Percentiles rank a stretch among this genome's conserved stretches.
phyloP scores from a whole-genome alignment of 2,113 vertebrate genomes.

The Ophthalmolycus amberensis region DNA sequence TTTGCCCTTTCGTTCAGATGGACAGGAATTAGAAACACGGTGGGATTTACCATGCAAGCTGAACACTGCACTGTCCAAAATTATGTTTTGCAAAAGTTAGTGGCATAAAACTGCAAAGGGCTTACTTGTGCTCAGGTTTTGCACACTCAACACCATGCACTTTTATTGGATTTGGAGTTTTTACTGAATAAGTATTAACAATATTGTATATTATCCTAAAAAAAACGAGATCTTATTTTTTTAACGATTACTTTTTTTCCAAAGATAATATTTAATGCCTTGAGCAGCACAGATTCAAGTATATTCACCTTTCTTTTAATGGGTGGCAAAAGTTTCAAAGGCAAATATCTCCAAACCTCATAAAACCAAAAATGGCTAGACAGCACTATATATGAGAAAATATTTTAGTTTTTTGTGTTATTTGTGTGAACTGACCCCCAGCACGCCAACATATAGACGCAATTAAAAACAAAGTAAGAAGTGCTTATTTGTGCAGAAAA shows the following conservation, averaged over 20 bases:
- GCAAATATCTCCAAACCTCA: neutral
- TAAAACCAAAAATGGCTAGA: neutral
- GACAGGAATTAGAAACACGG: slow-evolving; percentile 13
- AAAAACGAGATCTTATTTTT: neutral
- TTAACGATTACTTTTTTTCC: neutral
- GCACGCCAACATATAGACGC: neutral
- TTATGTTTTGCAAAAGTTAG: neutral
- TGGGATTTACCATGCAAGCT: slow-evolving; percentile 3
- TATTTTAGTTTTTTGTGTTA: neutral
- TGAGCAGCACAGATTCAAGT: neutral
- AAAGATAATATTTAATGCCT: neutral
- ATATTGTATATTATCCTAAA: neutral
- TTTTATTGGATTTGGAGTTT: neutral
- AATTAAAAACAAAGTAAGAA: neutral
- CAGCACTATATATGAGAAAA: neutral
- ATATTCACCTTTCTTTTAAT: neutral
- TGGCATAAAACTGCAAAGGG: neutral
- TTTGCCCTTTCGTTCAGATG: slow-evolving; percentile 18
- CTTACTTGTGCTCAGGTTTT: neutral
- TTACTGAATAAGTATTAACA: neutral
- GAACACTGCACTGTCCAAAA: slow-evolving; percentile 3
- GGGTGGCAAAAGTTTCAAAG: neutral
- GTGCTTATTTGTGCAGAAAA: neutral
- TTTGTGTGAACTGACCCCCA: neutral
- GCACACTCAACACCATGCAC: neutral